Evolutionary conservation across 1,140 invertebrate genomes (phyloP), one percentile per base, ranked within the genome.

Genomic region (Babylonia areolata): DNA sequence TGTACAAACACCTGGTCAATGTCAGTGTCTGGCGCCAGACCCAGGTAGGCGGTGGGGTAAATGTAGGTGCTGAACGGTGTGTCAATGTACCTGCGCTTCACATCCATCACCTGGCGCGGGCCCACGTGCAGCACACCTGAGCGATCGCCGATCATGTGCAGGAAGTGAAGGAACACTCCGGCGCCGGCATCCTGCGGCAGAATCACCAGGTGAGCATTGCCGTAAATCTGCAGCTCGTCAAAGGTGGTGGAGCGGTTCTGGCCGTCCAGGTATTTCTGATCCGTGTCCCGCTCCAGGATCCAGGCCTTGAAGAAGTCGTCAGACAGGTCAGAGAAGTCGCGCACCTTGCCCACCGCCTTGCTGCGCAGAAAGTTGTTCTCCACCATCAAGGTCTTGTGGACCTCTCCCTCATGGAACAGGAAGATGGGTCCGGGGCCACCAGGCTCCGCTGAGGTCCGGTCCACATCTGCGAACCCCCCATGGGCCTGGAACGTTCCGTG

Each of bases 241-340:
- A 92, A 92, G 82, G 82, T 84, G 40, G 86, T 83, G 51, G 89
- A 91, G 69, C 91, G 84, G 84, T 87, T 87, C 75, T 88, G 90
- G 20, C 80, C 83, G 35, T 87, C 85, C 64, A 90, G 89, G 39
- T 91, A 84, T 81, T 87, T 87, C 84, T 90, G 89, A 51, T 89
- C 84, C 2, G 87, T 87, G 51, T 90, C 88, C 51, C 85, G 77
- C 3, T 91, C 91, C n/a, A 91, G 69, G 28, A 92, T 88, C 91
- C 91, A 92, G 23, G 90, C 91, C 81, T 92, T 92, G 79, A 91
- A 92, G 80, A 89, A 88, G 84, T 92, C 91, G 37, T 87, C n/a
- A 31, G 85, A 87, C 28, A 91, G 86, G 64, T 91, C 89, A 46
- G 79, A 82, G 75, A 91, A 92, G 81, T 91, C 84, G 31, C 77